Conservation (phyloP, 92 coral and sea anemone genomes). For the Zoanthus sansibaricus region DNA sequence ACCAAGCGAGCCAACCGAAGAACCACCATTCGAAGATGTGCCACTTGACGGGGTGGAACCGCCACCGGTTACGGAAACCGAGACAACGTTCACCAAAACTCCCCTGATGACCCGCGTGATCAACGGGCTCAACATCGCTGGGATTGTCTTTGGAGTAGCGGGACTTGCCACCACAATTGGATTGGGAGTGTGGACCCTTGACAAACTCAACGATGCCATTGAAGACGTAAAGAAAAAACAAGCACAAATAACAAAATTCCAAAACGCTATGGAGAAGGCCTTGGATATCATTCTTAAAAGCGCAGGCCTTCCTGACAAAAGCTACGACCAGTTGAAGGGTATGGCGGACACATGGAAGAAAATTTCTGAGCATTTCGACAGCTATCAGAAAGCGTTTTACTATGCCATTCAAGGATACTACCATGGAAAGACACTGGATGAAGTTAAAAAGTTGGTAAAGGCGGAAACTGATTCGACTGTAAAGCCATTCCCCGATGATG, state of each 20-base stretch:
- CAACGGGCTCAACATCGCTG: slow-evolving; percentile 64
- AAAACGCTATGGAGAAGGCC: slow-evolving; percentile 40
- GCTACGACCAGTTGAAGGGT: slow-evolving; percentile 31
- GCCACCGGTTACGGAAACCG: slow-evolving; percentile 3
- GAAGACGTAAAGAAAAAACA: slow-evolving; percentile 63
- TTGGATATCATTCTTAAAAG: slow-evolving; percentile 31
- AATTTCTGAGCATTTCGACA: slow-evolving; percentile 52
- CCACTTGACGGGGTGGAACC: slow-evolving; percentile 55
- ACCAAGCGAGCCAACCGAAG: slow-evolving; percentile 42
- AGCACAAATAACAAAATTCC: slow-evolving; percentile 42
- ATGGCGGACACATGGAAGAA: slow-evolving; percentile 58
- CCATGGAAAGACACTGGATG: slow-evolving; percentile 43
- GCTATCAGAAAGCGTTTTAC: slow-evolving; percentile 57
- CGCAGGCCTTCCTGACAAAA: slow-evolving; percentile 51
- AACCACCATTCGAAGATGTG: slow-evolving; percentile 44
- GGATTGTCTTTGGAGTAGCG: slow-evolving; percentile 69
- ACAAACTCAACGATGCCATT: slow-evolving; percentile 55
- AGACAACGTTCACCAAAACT: slow-evolving; percentile 37
- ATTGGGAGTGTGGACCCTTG: slow-evolving; percentile 64
- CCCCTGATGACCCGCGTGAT: slow-evolving; percentile 41
- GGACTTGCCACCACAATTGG: slow-evolving; percentile 69
- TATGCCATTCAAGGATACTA: slow-evolving; percentile 61
- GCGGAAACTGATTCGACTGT: slow-evolving; percentile 43
- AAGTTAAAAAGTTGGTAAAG: slow-evolving; percentile 29
- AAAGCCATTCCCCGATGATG: slow-evolving; percentile 62